Percentiles rank a stretch among this genome's conserved stretches.
These are phyloP conservation scores for Nomada lathburiana DNA, from an alignment of 2,888 invertebrate species.

Conservation along the genomic window DNA sequence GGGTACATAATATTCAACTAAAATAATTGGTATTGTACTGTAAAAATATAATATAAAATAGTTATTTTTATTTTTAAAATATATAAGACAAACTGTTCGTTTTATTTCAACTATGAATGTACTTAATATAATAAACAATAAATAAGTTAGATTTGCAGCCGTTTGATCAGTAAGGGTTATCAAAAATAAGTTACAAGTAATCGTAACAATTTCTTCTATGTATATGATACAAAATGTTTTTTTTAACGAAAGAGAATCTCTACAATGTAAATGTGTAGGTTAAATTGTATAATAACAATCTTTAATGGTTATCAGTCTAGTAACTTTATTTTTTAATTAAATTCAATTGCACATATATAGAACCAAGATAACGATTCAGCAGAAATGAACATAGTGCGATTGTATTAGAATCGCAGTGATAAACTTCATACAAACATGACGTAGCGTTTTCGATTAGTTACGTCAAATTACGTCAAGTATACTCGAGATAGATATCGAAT, in stretches of 20 bases:
- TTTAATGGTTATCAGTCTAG: conserved; percentile 3
- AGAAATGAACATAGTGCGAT: conserved; percentile 13
- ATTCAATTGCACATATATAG: background rate
- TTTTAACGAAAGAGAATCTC: too few species aligned
- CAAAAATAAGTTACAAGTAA: background rate
- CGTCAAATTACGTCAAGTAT: background rate
- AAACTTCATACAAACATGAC: conserved; percentile 27
- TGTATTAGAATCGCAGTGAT: conserved; percentile 4
- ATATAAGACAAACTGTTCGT: background rate
- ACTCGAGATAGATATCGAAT: conserved; percentile 1
- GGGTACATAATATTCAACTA: conserved; percentile 10
- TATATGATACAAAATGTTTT: background rate
- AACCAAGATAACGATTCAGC: background rate
- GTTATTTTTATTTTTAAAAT: conserved; percentile 22
- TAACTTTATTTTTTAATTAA: conserved; percentile 15
- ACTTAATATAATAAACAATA: background rate
- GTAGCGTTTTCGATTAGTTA: conserved; percentile 23
- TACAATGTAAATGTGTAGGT: conserved; percentile 2
- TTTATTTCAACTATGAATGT: background rate
- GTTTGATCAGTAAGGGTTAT: too few species aligned
- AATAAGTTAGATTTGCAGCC: too few species aligned
- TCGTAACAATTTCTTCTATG: background rate
- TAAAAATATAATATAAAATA: conserved; percentile 28
- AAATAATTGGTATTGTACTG: conserved; percentile 27
- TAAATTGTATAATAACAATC: conserved; percentile 6